Percentiles rank a stretch among this genome's conserved stretches.
These are phyloP conservation scores for Caenorhabditis panamensis DNA, from an alignment of 2,888 invertebrate genomes.

Conservation along the genomic window DNA sequence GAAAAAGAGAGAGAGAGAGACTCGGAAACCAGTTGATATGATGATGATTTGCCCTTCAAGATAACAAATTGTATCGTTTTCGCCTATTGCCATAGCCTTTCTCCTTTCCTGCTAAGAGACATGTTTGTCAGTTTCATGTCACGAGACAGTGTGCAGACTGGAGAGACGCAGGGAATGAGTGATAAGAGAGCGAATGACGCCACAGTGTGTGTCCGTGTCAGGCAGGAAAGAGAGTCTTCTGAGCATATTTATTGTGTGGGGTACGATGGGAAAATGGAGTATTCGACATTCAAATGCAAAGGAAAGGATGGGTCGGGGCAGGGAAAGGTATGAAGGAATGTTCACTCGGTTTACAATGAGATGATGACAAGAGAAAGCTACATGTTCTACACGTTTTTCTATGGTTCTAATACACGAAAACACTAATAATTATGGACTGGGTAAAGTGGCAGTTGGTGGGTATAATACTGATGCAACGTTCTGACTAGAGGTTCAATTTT, in stretches of 20 bases:
- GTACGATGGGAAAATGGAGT: background rate
- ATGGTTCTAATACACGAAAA: too few relatives aligned
- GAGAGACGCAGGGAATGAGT: background rate
- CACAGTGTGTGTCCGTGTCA: slow-evolving; percentile 10
- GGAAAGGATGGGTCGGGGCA: too few relatives aligned
- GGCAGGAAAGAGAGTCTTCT: background rate
- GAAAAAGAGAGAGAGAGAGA: slow-evolving; percentile 2
- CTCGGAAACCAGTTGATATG: slow-evolving; percentile 8
- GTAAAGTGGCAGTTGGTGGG: too few relatives aligned
- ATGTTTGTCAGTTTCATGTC: slow-evolving; percentile 22
- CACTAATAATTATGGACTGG: too few relatives aligned
- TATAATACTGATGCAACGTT: too few relatives aligned
- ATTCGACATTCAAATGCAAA: too few relatives aligned
- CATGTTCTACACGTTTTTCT: too few relatives aligned
- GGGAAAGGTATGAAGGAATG: too few relatives aligned
- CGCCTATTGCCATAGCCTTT: slow-evolving; percentile 14
- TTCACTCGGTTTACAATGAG: too few relatives aligned
- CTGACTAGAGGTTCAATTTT: too few relatives aligned
- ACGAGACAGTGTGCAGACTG: background rate
- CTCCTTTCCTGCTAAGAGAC: slow-evolving; percentile 45
- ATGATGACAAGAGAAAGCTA: too few relatives aligned
- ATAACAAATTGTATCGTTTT: slow-evolving; percentile 8
- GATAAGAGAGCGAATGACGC: slow-evolving; percentile 10
- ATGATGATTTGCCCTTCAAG: slow-evolving; percentile 3
- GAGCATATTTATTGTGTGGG: slow-evolving; percentile 15